These are phyloP conservation scores for Sebastes schlegelii DNA, from an alignment of 2,113 vertebrate species.

Conservation along the genomic window DNA sequence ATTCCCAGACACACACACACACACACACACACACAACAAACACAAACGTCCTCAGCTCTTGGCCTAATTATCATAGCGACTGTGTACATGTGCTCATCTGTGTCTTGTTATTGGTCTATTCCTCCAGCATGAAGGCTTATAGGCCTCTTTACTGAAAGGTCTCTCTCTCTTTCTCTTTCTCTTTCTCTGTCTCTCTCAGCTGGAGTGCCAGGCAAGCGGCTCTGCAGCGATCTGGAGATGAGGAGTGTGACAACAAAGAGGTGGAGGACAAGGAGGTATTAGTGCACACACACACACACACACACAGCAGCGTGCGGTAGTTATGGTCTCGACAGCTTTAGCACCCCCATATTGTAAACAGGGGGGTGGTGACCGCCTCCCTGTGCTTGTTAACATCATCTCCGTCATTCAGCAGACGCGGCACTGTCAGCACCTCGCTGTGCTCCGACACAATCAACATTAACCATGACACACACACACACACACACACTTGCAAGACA, in stretches of 20 bases:
- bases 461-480: conserved; percentile 81
- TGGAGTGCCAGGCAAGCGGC: conserved; percentile 67
- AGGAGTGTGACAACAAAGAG: conserved; percentile 78
- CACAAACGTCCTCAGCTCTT: conserved; percentile 6
- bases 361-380: conserved; percentile 82
- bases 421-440: conserved; percentile 85
- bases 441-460: conserved; percentile 85
- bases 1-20: background rate
- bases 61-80: conserved; percentile 26
- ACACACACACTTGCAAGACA: conserved; percentile 23
- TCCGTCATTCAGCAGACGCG: conserved; percentile 84
- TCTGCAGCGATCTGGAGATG: conserved; percentile 60
- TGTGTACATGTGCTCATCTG: conserved; percentile 27
- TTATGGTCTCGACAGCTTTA: conserved; percentile 85
- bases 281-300: conserved; percentile 40
- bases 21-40: background rate
- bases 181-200: conserved; percentile 61
- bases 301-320: conserved; percentile 60
- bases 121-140: conserved; percentile 15
- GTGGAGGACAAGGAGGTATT: conserved; percentile 74
- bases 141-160: conserved; percentile 52
- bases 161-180: conserved; percentile 34
- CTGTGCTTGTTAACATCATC: conserved; percentile 88
- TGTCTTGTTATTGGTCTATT: conserved; percentile 23
- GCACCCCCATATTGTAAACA: conserved; percentile 88